These are phyloP conservation scores for Pseudochirops cupreus DNA, from an alignment of 2,797 vertebrate species.

Conservation along the genomic window DNA sequence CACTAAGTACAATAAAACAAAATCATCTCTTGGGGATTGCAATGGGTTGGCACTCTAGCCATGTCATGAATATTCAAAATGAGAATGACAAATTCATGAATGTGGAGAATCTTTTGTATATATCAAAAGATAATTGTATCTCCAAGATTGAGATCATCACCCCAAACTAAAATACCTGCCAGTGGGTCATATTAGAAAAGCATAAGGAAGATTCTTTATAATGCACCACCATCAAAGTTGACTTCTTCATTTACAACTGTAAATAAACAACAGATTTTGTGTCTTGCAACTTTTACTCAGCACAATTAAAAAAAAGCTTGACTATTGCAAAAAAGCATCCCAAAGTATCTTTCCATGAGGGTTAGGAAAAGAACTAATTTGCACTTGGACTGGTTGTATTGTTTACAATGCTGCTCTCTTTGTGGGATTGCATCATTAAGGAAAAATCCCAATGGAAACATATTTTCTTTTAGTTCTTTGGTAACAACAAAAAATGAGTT, in stretches of 20 bases:
- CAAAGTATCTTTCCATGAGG: constrained; percentile 50
- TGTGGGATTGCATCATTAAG: background rate
- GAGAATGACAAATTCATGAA: background rate
- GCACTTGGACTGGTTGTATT: constrained; percentile 45
- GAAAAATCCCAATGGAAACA: background rate
- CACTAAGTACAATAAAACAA: constrained; percentile 13
- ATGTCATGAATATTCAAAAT: background rate
- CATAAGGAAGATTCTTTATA: constrained; percentile 60
- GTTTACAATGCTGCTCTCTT: background rate
- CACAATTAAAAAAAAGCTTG: background rate
- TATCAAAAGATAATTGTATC: background rate
- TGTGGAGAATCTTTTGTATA: background rate
- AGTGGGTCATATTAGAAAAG: constrained; percentile 16
- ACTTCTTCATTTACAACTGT: constrained; percentile 65
- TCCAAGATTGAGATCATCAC: background rate
- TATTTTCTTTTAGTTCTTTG: background rate
- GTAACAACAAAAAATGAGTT: background rate
- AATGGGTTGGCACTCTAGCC: background rate
- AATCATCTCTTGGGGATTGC: background rate
- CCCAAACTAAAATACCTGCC: background rate
- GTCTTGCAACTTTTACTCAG: constrained; percentile 67
- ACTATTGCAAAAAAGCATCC: constrained; percentile 55
- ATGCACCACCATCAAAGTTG: constrained; percentile 54
- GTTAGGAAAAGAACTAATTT: constrained; percentile 62
- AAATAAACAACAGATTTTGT: constrained; percentile 59